These are phyloP conservation scores for Apoda limacodes DNA, from an alignment of 2,888 invertebrate species.

Conservation along the genomic window DNA sequence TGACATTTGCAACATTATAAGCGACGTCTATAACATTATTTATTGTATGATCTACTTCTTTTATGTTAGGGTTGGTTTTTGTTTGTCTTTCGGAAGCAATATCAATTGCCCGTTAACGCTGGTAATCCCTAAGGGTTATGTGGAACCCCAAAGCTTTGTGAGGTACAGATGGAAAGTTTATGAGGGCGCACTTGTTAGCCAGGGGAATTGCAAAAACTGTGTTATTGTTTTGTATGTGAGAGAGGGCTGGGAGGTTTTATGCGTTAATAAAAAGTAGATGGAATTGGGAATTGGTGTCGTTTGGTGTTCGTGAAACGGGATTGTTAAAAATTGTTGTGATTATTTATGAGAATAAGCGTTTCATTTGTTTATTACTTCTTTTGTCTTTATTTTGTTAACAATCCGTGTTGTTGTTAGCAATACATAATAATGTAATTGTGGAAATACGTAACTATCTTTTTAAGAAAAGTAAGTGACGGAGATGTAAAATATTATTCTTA, in stretches of 20 bases:
- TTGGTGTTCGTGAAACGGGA: constrained; percentile 25
- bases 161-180: constrained; percentile 59
- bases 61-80: constrained; percentile 19
- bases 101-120: constrained; percentile 47
- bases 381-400: too few species aligned
- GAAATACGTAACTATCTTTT: too few species aligned
- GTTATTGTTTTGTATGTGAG: constrained; percentile 55
- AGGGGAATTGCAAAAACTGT: constrained; percentile 58
- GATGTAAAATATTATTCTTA: too few species aligned
- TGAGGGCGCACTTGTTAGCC: constrained; percentile 58
- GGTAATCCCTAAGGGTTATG: constrained; percentile 42
- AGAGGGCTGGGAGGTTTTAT: constrained; percentile 44
- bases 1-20: constrained; percentile 25
- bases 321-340: constrained; percentile 35
- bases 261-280: constrained; percentile 58
- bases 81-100: constrained; percentile 28
- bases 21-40: constrained; percentile 1
- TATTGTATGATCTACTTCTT: constrained; percentile 19
- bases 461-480: too few species aligned
- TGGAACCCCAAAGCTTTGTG: constrained; percentile 55
- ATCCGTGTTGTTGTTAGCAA: too few species aligned
- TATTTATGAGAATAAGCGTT: too few species aligned
- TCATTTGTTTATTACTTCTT: too few species aligned
- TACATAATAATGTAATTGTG: too few species aligned
- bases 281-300: constrained; percentile 36